Percentiles rank a stretch among this genome's conserved stretches.
These are phyloP conservation scores for Helostoma temminkii DNA, from an alignment of 2,797 vertebrate species.

Conservation along the genomic window DNA sequence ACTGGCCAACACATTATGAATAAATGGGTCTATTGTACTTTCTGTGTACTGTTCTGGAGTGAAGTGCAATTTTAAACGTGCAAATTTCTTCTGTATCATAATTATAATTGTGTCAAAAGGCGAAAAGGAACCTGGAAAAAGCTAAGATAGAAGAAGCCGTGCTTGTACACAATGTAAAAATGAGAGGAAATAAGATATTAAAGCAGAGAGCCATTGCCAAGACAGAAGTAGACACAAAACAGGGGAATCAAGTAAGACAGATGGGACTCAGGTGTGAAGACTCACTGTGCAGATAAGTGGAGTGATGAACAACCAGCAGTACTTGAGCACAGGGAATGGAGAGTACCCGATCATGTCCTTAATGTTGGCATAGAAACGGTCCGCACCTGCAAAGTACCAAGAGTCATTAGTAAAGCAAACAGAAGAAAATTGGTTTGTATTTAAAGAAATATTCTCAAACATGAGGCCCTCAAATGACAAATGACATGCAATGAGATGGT, in stretches of 20 bases:
- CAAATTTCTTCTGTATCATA: background rate
- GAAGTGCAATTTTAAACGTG: too few species aligned
- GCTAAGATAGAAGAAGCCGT: background rate
- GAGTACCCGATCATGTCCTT: slow-evolving; percentile 86
- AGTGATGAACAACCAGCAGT: slow-evolving; percentile 87
- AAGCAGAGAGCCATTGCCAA: background rate
- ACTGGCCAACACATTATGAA: too few species aligned
- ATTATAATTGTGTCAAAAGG: slow-evolving; percentile 19
- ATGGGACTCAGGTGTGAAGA: slow-evolving; percentile 13
- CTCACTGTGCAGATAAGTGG: slow-evolving; percentile 84
- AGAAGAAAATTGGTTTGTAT: background rate
- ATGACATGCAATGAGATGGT: background rate
- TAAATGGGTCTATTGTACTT: background rate
- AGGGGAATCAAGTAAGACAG: background rate
- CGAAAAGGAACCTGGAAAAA: background rate
- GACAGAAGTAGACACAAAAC: background rate
- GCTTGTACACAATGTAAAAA: slow-evolving; percentile 4
- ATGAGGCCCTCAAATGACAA: background rate
- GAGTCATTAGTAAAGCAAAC: slow-evolving; percentile 17
- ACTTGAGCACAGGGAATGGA: slow-evolving; percentile 79
- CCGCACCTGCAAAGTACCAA: slow-evolving; percentile 76
- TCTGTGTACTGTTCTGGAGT: too few species aligned
- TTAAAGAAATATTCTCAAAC: slow-evolving; percentile 9
- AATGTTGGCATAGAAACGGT: slow-evolving; percentile 87
- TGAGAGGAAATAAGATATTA: slow-evolving; percentile 9